Percentiles rank a stretch among this genome's conserved stretches.
Evolutionary conservation across 2,113 vertebrate species (phyloP).

Genomic region (Myrmophylax atrothorax): DNA sequence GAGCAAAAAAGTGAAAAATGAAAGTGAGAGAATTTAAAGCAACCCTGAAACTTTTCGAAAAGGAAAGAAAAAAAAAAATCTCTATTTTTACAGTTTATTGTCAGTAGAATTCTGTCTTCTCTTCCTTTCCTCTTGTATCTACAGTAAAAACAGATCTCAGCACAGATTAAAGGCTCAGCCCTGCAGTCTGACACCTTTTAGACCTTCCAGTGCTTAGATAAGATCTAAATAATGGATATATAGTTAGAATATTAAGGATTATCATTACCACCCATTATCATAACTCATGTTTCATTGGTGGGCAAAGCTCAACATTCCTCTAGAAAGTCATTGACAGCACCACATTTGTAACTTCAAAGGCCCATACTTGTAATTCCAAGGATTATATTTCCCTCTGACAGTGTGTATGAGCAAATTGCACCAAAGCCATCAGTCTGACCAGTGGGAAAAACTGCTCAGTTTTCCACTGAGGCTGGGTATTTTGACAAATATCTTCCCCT

Average conservation of each 20-base stretch:
- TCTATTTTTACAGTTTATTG: neutral
- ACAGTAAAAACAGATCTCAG: neutral
- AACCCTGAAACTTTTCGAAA: neutral
- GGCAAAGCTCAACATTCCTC: neutral
- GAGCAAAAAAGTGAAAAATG: neutral
- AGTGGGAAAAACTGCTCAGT: neutral
- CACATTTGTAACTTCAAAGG: neutral
- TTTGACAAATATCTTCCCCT: conserved; percentile 21
- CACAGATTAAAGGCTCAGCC: neutral
- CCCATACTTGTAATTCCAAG: neutral
- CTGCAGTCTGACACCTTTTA: neutral
- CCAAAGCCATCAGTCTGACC: neutral
- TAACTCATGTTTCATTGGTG: neutral
- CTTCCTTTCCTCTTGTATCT: neutral
- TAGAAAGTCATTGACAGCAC: neutral
- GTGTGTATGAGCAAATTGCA: neutral
- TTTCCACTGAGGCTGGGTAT: neutral
- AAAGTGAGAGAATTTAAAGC: neutral
- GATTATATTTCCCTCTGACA: neutral
- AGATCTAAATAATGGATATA: neutral
- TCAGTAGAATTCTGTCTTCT: neutral
- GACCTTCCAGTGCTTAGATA: neutral
- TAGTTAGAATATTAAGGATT: neutral
- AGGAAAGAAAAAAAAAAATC: neutral
- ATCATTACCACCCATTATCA: neutral